Evolutionary conservation across 2,888 invertebrate genomes (phyloP), one percentile per base, ranked within the genome.

Genomic region (Drosophila borborema): DNA sequence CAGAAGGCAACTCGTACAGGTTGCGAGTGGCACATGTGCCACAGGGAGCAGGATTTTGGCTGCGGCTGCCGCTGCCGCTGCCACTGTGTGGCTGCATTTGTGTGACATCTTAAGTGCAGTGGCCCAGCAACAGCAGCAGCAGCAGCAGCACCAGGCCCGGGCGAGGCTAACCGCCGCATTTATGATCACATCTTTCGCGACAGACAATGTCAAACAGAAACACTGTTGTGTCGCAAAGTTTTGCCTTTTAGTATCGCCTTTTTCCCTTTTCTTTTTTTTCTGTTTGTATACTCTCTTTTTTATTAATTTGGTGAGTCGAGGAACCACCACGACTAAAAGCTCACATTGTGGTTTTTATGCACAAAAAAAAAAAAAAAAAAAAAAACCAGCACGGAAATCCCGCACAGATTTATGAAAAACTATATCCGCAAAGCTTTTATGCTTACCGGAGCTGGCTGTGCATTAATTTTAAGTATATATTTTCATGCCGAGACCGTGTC

Each of bases 41-140:
- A 71, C 54, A 14, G 38, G 31, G 36, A 63, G 54, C 1, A 3
- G 23, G 41, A 55, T 20, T 41, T 18, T 43, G 34, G 16, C 66
- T 51, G 56, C 2, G 2, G 23, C 23, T 23, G 23, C 23, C n/a
- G 16, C 66, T 51, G 23, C 23, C 23, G 23, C 4, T 23, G 23
- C 23, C n/a, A 1, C 36, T 20, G 61, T 72, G 71, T 8, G 61
- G 63, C 61, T 63, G 62, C 80, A 56, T 23, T 48, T 28, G 66
- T 79, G 74, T 84, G 87, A 84, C 86, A 89, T 82, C 85, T 90
- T 86, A 86, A 86, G 90, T 86, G 90, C 86, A 90, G 63, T 77
- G 63, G 80, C 60, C 64, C 59, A 46, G 18, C 28, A 28, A 6
- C 28, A 28, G 28, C 40, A 56, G 63, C 60, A 51, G 67, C 64